Evolutionary conservation across 1,140 invertebrate genomes (phyloP).

Genomic region (Ceratitis capitata): DNA sequence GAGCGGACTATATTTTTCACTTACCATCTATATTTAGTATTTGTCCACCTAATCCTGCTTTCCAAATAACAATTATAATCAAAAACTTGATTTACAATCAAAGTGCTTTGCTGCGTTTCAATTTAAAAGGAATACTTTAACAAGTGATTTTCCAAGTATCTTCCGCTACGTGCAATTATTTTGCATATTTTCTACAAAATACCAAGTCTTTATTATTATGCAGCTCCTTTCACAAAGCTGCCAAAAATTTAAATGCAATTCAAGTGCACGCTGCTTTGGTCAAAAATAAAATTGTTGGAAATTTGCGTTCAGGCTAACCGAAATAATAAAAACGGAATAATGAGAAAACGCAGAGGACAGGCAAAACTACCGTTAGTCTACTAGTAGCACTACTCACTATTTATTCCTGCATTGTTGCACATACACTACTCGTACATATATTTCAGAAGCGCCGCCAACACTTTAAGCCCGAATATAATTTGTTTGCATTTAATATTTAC

Average conservation of each 20-base stretch:
- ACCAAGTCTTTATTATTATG: not conserved
- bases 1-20: no score
- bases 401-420: no score
- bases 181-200: not conserved
- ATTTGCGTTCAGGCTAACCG: not conserved
- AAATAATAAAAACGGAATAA: not conserved
- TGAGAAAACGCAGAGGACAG: not conserved
- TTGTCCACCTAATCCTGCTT: not conserved
- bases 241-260: slow-evolving; percentile 35
- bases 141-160: not conserved
- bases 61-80: not conserved
- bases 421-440: not conserved
- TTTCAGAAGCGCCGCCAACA: not conserved
- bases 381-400: no score
- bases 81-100: not conserved
- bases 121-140: not conserved
- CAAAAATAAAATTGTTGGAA: not conserved
- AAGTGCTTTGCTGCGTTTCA: slow-evolving; percentile 10
- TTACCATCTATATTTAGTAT: not conserved
- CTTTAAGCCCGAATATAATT: slow-evolving; percentile 21
- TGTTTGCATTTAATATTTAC: slow-evolving; percentile 15
- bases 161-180: not conserved
- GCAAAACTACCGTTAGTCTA: not conserved
- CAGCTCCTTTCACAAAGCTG: not conserved
- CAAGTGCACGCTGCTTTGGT: not conserved